Evolutionary conservation across 2,113 vertebrate genomes (phyloP), one percentile per base, ranked within the genome.

Genomic region (Solea solea): DNA sequence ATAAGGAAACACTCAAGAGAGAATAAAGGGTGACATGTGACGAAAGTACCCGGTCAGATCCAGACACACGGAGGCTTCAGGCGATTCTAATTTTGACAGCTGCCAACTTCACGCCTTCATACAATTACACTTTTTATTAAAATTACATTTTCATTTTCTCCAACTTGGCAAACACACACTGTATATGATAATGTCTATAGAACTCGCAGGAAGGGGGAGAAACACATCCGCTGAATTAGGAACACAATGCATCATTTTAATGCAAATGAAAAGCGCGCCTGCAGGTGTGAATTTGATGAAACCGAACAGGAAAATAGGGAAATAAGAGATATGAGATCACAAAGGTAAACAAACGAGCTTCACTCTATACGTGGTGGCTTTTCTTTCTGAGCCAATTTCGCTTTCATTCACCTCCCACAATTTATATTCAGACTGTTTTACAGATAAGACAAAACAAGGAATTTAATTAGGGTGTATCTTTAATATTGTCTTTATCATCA

Each of bases 251-350:
- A 28, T 41, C 41, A 60, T 62, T 50, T 46, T 59, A 54, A 48
- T 64, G 60, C 42, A 66, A 76, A 76, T 55, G 40, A 63, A 69
- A 68, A 68, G 64, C 45, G 57, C 12, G 25, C 27, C 74, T 40
- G 27, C 0, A 62, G 65, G 50, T 5, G 7, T 34, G 27, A 50
- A 72, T 73, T 48, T 40, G 64, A 84, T 52, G 67, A 50, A 76
- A 71, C 34, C 69, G 25, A 72, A 60, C 27, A 11, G 21, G 48
- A 53, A 67, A 12, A 27, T 9, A 59, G 45, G 9, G 28, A 53
- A 25, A 52, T 53, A 41, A 12, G 40, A 64, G 54, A 34, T 9
- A n/a, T 12, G 45, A 62, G 40, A 46, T 14, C 1, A 9, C 58
- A 66, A 34, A 54, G 44, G 11, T 16, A 46, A 48, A 27, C 12